Conservation (phyloP, 2,113 vertebrate genomes). For the Menura novaehollandiae region DNA sequence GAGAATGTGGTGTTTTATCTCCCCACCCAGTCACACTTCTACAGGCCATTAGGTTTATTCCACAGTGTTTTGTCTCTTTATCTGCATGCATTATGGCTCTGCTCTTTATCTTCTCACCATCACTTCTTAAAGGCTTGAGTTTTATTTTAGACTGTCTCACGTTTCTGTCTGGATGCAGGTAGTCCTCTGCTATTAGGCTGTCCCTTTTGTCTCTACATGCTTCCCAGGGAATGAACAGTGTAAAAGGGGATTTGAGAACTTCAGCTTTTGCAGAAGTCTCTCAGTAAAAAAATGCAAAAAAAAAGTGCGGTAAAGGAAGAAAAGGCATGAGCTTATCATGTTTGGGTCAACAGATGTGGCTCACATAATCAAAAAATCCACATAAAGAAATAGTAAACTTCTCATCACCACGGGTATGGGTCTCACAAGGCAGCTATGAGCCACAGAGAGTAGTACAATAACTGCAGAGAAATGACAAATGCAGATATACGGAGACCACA, state of each 20-base stretch:
- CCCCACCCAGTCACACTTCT: neutral
- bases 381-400: neutral
- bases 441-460: neutral
- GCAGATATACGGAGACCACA: neutral
- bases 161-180: neutral
- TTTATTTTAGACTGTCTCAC: neutral
- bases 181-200: neutral
- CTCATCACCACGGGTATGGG: neutral
- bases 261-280: neutral
- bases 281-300: neutral
- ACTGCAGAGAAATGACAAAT: neutral
- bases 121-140: neutral
- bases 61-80: neutral
- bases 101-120: neutral
- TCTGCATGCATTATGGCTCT: neutral
- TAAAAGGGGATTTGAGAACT: neutral
- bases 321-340: neutral
- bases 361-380: neutral
- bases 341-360: neutral
- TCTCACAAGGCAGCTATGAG: neutral
- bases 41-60: neutral
- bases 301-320: neutral
- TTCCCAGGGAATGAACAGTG: neutral
- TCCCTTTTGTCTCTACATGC: neutral
- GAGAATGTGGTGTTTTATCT: neutral